These are phyloP conservation scores for Dendrophyllia cribrosa DNA, from an alignment of 64 coral and sea anemone genomes.

Conservation along the genomic window DNA sequence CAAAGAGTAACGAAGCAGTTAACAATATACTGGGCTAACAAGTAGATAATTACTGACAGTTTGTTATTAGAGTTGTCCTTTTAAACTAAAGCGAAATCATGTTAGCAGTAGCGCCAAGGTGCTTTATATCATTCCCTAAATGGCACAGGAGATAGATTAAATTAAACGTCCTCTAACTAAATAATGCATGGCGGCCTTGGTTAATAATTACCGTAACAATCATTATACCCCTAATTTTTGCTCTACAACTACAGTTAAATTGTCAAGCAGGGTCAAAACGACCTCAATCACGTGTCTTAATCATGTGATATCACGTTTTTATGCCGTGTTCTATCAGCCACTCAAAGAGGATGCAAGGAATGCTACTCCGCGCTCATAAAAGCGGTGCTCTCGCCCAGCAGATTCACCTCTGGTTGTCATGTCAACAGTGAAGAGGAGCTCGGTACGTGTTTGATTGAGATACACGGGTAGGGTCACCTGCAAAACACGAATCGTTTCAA, in stretches of 20 bases:
- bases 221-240: too few species aligned
- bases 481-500: not conserved
- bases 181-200: not conserved
- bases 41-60: too few species aligned
- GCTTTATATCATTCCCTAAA: too few species aligned
- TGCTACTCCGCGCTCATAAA: slow-evolving; percentile 97
- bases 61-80: too few species aligned
- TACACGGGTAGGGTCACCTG: slow-evolving; percentile 94
- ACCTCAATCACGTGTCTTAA: not conserved
- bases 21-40: too few species aligned
- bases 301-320: not conserved
- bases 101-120: too few species aligned
- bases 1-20: too few species aligned
- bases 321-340: slow-evolving; percentile 50
- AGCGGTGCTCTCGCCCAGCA: slow-evolving; percentile 83
- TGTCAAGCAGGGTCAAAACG: not conserved
- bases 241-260: not conserved
- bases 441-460: slow-evolving; percentile 87
- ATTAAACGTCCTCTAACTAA: not conserved
- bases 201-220: not conserved
- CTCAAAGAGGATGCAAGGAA: slow-evolving; percentile 96
- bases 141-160: too few species aligned
- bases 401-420: slow-evolving; percentile 82
- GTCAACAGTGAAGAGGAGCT: slow-evolving; percentile 83
- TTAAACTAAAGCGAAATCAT: too few species aligned